Evolutionary conservation across 1,140 invertebrate species (phyloP).

Genomic region (Pseudomyrmex flavicornis): DNA sequence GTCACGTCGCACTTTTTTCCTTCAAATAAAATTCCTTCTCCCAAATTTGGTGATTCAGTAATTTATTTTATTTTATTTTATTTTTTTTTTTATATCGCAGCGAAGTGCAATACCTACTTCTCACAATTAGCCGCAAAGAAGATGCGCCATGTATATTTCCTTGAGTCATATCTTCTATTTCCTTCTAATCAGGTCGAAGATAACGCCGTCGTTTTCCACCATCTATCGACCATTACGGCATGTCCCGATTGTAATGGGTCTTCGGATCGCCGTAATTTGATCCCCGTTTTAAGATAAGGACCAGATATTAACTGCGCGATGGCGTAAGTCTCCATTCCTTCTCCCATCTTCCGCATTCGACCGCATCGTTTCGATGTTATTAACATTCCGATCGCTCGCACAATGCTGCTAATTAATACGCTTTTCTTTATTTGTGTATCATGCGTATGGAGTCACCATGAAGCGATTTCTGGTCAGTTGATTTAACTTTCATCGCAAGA

Average conservation of each 20-base stretch:
- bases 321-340: conserved; percentile 22
- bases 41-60: neutral
- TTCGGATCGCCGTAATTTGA: conserved; percentile 49
- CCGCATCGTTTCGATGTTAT: conserved; percentile 11
- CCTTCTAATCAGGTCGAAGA: conserved; percentile 49
- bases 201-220: conserved; percentile 37
- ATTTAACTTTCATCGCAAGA: too few relatives aligned
- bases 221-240: conserved; percentile 48
- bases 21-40: neutral
- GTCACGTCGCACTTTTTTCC: neutral
- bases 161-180: conserved; percentile 43
- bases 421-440: neutral
- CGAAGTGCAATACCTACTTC: neutral
- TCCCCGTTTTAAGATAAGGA: conserved; percentile 52
- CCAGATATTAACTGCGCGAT: conserved; percentile 45
- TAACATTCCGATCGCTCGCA: conserved; percentile 43
- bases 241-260: conserved; percentile 54
- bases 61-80: neutral
- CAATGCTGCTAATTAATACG: conserved; percentile 1
- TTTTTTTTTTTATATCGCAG: neutral
- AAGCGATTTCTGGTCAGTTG: too few relatives aligned
- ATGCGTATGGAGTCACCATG: too few relatives aligned
- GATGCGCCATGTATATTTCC: too few relatives aligned
- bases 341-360: conserved; percentile 14
- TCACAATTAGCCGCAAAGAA: conserved; percentile 16